A percentile compares a stretch with the other conserved stretches of the same genome.
Conservation (phyloP, 2,797 vertebrate genomes). For the Hyperoplus lanceolatus region DNA sequence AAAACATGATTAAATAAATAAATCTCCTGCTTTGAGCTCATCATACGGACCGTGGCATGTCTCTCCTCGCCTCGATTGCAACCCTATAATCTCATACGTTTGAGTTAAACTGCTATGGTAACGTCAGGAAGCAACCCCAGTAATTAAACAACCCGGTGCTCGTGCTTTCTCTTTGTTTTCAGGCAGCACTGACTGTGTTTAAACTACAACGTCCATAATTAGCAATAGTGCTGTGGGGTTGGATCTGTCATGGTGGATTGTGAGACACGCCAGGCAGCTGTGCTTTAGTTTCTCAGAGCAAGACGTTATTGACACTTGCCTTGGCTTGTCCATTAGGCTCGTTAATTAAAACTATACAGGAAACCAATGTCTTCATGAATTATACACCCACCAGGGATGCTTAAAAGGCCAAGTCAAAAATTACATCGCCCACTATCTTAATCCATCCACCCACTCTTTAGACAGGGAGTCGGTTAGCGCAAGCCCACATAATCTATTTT, state of each 20-base stretch:
- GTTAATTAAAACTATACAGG: slow-evolving; percentile 57
- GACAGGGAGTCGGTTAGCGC: slow-evolving; percentile 1
- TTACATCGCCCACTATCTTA: slow-evolving; percentile 25
- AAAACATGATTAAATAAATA: background rate
- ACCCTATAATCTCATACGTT: slow-evolving; percentile 81
- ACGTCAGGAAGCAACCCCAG: slow-evolving; percentile 82
- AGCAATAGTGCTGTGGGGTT: slow-evolving; percentile 78
- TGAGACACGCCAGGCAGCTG: slow-evolving; percentile 74
- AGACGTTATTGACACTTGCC: slow-evolving; percentile 67
- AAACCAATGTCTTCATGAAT: slow-evolving; percentile 50
- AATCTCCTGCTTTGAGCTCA: slow-evolving; percentile 6
- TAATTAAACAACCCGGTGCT: slow-evolving; percentile 91
- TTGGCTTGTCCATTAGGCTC: slow-evolving; percentile 56
- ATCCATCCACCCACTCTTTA: slow-evolving; percentile 10
- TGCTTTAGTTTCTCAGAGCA: slow-evolving; percentile 59
- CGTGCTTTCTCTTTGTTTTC: slow-evolving; percentile 82
- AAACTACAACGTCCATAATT: slow-evolving; percentile 86
- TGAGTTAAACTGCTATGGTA: slow-evolving; percentile 86
- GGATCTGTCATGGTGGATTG: slow-evolving; percentile 78
- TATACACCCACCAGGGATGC: slow-evolving; percentile 52
- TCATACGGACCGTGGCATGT: slow-evolving; percentile 30
- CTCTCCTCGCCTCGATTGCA: slow-evolving; percentile 42
- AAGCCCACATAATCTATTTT: too few relatives aligned
- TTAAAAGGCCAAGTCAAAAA: slow-evolving; percentile 53
- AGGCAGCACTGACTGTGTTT: slow-evolving; percentile 76